Conservation (phyloP, 2,113 vertebrate species). For the Phaethornis superciliosus region DNA sequence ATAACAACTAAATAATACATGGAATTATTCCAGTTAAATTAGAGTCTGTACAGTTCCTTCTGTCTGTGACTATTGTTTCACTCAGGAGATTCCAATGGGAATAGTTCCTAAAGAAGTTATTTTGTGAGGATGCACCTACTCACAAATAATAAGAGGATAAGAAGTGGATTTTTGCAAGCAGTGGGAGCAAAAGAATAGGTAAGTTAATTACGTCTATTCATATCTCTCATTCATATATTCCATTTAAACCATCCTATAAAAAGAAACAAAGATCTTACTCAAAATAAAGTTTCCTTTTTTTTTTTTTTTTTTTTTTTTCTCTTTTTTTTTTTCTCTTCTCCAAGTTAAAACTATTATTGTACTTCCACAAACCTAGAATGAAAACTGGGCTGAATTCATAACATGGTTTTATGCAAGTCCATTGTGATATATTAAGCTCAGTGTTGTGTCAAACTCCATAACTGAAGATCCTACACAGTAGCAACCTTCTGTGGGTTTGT, state of each 20-base stretch:
- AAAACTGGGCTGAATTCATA: background rate
- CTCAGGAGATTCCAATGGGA: background rate
- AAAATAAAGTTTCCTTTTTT: background rate
- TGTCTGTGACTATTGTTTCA: background rate
- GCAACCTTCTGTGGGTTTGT: background rate
- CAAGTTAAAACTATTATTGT: background rate
- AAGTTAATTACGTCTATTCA: background rate
- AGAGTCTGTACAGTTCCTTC: background rate
- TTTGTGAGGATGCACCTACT: background rate
- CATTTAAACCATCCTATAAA: background rate
- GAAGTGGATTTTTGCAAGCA: background rate
- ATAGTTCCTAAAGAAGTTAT: background rate
- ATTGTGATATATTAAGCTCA: background rate
- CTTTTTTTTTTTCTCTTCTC: background rate
- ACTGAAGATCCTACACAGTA: background rate
- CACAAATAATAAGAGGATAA: background rate
- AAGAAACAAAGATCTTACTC: background rate
- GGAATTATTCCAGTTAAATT: background rate
- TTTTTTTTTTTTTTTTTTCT: background rate
- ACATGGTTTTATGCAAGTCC: background rate
- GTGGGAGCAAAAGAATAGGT: background rate
- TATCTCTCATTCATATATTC: background rate
- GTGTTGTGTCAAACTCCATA: background rate
- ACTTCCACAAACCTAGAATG: background rate
- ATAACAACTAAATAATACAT: background rate